These are phyloP conservation scores for Phallusia fumigata DNA, from an alignment of 23 tunicate species.

Conservation along the genomic window DNA sequence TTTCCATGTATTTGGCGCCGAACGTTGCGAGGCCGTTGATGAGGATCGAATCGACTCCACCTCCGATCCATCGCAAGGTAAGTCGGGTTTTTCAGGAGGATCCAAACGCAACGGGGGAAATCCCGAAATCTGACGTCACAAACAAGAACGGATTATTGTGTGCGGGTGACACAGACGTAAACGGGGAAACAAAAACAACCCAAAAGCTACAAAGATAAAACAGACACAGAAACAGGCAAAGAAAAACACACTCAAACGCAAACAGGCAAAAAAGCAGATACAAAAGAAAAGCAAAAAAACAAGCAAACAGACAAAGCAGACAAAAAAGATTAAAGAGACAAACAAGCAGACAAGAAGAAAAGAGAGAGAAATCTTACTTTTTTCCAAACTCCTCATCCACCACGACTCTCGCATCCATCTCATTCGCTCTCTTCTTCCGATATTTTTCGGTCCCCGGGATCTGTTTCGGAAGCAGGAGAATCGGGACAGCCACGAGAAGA, in stretches of 20 bases:
- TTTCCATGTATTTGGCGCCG: conserved; percentile 82
- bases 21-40: conserved; percentile 72
- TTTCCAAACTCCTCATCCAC: conserved; percentile 45
- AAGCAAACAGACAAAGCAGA: too few species aligned
- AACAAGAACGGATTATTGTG: too few species aligned
- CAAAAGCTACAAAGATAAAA: too few species aligned
- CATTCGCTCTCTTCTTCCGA: conserved; percentile 32
- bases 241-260: too few species aligned
- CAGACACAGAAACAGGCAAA: too few species aligned
- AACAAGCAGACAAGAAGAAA: too few species aligned
- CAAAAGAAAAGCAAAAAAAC: too few species aligned
- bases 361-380: conserved; percentile 5
- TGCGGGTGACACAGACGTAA: too few species aligned
- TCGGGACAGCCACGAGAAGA: conserved; percentile 34
- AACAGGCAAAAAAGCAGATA: too few species aligned
- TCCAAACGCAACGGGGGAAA: conserved; percentile 43
- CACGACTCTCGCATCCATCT: conserved; percentile 19
- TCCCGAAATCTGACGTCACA: conserved; percentile 40
- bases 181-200: too few species aligned
- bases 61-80: conserved; percentile 45
- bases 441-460: conserved; percentile 55
- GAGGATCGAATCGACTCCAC: conserved; percentile 60
- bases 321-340: too few species aligned
- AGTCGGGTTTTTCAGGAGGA: conserved; percentile 65
- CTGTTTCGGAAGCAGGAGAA: conserved; percentile 60